Conservation (phyloP, 1,140 invertebrate species). For the Frieseomelitta varia region DNA sequence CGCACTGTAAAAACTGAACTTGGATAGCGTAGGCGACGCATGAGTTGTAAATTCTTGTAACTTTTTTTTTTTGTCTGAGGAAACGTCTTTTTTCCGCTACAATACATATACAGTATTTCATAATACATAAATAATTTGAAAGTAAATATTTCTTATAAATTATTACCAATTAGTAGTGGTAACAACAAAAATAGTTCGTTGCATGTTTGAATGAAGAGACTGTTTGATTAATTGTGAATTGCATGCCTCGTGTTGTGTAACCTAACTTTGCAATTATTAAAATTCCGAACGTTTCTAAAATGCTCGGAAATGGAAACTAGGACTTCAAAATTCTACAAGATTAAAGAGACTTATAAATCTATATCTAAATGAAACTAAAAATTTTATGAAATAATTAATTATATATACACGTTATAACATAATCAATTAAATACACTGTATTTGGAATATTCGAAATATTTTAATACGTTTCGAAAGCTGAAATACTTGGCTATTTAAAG, state of each 20-base stretch:
- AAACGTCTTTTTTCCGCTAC: no score
- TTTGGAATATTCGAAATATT: no score
- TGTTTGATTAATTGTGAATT: neutral
- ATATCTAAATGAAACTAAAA: neutral
- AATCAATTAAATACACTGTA: neutral
- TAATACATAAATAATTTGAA: no score
- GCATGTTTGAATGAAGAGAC: neutral
- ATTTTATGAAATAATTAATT: neutral
- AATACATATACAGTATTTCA: no score
- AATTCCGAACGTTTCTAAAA: neutral
- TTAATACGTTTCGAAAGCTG: no score
- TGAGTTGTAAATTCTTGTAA: no score
- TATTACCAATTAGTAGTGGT: neutral
- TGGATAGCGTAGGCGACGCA: no score
- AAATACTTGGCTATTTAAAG: no score
- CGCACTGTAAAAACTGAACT: no score
- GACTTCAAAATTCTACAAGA: no score
- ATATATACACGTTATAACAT: neutral
- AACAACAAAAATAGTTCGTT: neutral
- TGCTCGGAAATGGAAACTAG: neutral
- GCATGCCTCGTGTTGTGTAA: neutral
- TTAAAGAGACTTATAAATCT: neutral
- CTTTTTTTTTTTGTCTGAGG: no score
- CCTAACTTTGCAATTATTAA: neutral
- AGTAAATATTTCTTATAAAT: neutral